phyloP scores from a whole-genome alignment of 2,113 vertebrate species.

The Australoheros scitulus region DNA sequence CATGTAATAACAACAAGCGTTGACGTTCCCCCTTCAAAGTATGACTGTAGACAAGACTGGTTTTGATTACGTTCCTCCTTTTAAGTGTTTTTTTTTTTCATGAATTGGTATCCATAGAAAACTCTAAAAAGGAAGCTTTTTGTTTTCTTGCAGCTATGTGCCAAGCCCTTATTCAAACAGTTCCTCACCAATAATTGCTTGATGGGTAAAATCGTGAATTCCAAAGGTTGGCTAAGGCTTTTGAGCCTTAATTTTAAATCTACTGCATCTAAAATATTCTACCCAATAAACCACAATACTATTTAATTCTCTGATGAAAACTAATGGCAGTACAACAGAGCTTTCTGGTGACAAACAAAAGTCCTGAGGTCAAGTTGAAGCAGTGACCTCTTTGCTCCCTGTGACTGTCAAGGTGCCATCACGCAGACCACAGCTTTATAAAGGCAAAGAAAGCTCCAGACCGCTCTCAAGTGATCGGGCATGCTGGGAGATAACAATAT shows the following conservation, averaged over 20 bases:
- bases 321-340: not conserved
- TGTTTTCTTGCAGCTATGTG: not conserved
- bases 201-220: too few species aligned
- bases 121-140: not conserved
- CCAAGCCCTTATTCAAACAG: too few species aligned
- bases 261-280: too few species aligned
- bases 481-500: slow-evolving; percentile 50
- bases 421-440: slow-evolving; percentile 54
- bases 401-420: slow-evolving; percentile 26
- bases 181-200: too few species aligned
- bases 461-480: slow-evolving; percentile 46
- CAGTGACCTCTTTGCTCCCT: not conserved
- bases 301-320: not conserved
- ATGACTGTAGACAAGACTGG: not conserved
- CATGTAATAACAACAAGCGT: not conserved
- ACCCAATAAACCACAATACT: not conserved
- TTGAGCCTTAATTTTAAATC: too few species aligned
- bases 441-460: slow-evolving; percentile 43
- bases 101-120: not conserved
- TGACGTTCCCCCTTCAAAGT: too few species aligned
- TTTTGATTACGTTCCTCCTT: not conserved
- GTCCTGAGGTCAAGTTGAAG: slow-evolving; percentile 3
- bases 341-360: slow-evolving; percentile 15
- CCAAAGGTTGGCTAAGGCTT: too few species aligned
- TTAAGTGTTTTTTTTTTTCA: not conserved